Percentiles rank a stretch among this genome's conserved stretches.
Evolutionary conservation across 2,797 vertebrate species (phyloP).

Genomic region (Gambelia wislizenii): DNA sequence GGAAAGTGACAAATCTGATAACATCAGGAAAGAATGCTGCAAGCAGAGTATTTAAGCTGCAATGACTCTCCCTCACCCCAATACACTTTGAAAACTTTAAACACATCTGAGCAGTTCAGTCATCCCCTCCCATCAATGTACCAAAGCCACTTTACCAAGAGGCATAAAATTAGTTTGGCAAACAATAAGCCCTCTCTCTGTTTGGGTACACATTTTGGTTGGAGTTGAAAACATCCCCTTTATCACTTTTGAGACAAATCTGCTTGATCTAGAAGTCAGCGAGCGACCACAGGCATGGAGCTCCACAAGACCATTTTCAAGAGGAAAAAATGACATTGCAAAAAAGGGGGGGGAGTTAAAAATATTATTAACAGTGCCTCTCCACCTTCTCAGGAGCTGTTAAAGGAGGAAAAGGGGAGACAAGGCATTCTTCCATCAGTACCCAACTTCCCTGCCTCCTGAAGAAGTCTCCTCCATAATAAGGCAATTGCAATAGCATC

Average conservation of each 20-base stretch:
- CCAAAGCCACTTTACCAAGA: conserved; percentile 24
- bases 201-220: too few species aligned
- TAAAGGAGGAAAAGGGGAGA: conserved; percentile 66
- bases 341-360: conserved; percentile 1
- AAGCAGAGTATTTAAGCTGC: conserved; percentile 40
- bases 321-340: conserved; percentile 25
- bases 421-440: conserved; percentile 68
- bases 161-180: conserved; percentile 54
- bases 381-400: conserved; percentile 60
- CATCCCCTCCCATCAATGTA: conserved; percentile 45
- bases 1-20: conserved; percentile 61
- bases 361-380: conserved; percentile 53
- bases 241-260: not conserved
- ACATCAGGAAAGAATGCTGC: conserved; percentile 66
- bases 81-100: conserved; percentile 46
- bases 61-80: conserved; percentile 51
- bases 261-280: conserved; percentile 26
- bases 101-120: conserved; percentile 21
- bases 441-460: conserved; percentile 71
- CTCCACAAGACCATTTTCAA: not conserved
- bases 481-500: conserved; percentile 70
- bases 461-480: conserved; percentile 46
- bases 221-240: not conserved
- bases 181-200: too few species aligned
- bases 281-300: not conserved